These are phyloP conservation scores for Hoplostethus mediterraneus DNA, from an alignment of 2,797 vertebrate species.

Conservation along the genomic window DNA sequence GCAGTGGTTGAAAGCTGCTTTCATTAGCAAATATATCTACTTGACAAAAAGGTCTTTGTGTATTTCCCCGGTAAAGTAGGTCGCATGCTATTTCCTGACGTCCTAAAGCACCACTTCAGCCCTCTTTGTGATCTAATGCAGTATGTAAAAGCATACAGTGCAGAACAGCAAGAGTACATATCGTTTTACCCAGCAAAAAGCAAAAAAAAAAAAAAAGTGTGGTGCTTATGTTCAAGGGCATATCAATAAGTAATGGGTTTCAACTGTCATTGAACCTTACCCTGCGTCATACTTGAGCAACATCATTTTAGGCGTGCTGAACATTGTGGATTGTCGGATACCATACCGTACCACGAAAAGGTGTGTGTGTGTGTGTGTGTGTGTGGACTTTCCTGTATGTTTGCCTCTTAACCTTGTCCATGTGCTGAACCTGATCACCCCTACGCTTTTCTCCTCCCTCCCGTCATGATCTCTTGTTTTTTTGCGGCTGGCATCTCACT, in stretches of 20 bases:
- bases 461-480: not conserved
- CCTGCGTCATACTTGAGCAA: constrained; percentile 12
- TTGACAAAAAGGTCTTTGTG: constrained; percentile 60
- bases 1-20: constrained; percentile 33
- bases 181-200: constrained; percentile 49
- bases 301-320: constrained; percentile 15
- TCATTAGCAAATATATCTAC: constrained; percentile 62
- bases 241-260: constrained; percentile 71
- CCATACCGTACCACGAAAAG: not conserved
- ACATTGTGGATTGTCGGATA: constrained; percentile 11
- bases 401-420: not conserved
- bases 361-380: not conserved
- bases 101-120: constrained; percentile 59
- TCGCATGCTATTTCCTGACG: constrained; percentile 51
- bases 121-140: constrained; percentile 48
- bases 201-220: constrained; percentile 44
- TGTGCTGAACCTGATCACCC: not conserved
- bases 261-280: constrained; percentile 46
- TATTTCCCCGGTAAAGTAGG: constrained; percentile 57
- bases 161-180: constrained; percentile 27
- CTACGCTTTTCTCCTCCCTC: not conserved
- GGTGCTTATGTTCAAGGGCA: constrained; percentile 57
- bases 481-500: not conserved
- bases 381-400: not conserved
- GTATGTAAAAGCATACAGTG: constrained; percentile 40